Evolutionary conservation across 2,113 vertebrate genomes (phyloP), one percentile per base, ranked within the genome.

Genomic region (Ameiurus melas): DNA sequence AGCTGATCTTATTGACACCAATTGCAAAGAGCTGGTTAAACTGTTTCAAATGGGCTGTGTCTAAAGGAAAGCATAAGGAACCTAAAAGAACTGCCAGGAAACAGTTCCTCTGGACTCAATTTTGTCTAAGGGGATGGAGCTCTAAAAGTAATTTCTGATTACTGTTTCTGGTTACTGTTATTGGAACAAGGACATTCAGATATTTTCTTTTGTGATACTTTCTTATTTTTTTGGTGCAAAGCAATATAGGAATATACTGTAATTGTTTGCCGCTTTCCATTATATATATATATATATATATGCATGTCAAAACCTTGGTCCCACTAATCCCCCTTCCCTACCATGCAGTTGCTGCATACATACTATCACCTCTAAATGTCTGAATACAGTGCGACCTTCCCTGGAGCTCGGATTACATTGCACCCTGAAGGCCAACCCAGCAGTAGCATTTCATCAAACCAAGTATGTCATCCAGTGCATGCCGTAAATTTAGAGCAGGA

Each of bases 1-100:
- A 1, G 95, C 92, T 0, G 97, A 99, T 93, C 97, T 98, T 85
- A 96, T 99, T 27, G 98, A 98, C 93, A 95, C 97, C 0, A 96
- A 97, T 62, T 96, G 95, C 92, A 94, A 93, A 93, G 97, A 98
- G 39, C 92, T 99, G 90, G 93, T 95, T 87, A 94, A 96, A 90
- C 94, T 99, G 33, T 96, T 99, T 85, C 92, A 94, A 83, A 94
- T 91, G 3, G 94, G 94, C 88, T 95, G 94, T 66, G 92, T 93
- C 55, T 95, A 90, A 95, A 6, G 0, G 4, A 36, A 36, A 25
- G 27, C 19, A 20, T 9, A 70, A 85, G 47, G 60, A 70, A 86
- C 16, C 83, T 71, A 13, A 77, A 51, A 58, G 53, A 55, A 70
- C 20, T 66, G 12, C 22, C 36, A 22, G 20, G 7, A 86, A 64